Conservation (phyloP, 1,140 invertebrate species). For the Saccostrea echinata region DNA sequence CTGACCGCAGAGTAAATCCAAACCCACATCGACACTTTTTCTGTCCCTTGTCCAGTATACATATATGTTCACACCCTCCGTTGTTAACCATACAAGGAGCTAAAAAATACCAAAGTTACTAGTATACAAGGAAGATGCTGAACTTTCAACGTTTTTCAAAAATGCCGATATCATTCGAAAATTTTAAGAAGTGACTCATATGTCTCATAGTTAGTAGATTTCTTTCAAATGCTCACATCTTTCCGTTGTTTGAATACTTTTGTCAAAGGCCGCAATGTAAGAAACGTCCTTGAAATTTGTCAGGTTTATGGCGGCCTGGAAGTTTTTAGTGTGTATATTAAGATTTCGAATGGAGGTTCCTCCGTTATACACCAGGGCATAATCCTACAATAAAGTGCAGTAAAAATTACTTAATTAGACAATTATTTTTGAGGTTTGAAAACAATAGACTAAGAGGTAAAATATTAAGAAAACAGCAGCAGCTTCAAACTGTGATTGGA, state of each 20-base stretch:
- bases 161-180: no score
- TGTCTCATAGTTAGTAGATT: not conserved
- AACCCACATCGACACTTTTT: slow-evolving; percentile 30
- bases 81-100: slow-evolving; percentile 25
- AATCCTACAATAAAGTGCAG: not conserved
- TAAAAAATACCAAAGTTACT: not conserved
- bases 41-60: not conserved
- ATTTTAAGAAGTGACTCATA: no score
- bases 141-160: not conserved
- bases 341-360: not conserved
- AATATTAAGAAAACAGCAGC: no score
- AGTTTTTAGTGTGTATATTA: not conserved
- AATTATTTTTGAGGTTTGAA: no score
- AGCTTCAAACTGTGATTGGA: no score
- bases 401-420: no score
- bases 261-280: slow-evolving; percentile 12
- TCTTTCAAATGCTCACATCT: not conserved
- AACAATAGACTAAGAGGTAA: no score
- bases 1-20: slow-evolving; percentile 2
- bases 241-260: slow-evolving; percentile 12
- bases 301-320: slow-evolving; percentile 1
- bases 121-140: not conserved
- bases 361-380: not conserved
- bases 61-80: slow-evolving; percentile 43
- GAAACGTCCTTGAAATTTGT: not conserved